Conservation (phyloP, 2,888 invertebrate species). For the Eubasilissa splendida region DNA sequence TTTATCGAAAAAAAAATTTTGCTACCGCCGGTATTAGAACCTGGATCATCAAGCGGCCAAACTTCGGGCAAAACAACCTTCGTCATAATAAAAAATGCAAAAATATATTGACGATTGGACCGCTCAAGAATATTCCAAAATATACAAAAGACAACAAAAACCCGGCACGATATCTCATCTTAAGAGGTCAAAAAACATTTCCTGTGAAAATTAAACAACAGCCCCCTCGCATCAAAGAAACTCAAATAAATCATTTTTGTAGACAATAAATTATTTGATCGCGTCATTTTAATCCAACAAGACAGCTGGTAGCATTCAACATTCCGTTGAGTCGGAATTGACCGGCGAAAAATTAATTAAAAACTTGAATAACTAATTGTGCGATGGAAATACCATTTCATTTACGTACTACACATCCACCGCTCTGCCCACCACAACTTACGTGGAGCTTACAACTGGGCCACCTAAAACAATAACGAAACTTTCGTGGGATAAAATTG, state of each 20-base stretch:
- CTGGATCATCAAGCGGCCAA: slow-evolving; percentile 25
- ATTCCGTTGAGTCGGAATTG: slow-evolving; percentile 60
- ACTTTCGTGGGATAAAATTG: slow-evolving; percentile 78
- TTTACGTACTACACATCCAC: slow-evolving; percentile 56
- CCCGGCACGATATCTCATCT: slow-evolving; percentile 74
- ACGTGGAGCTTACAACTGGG: slow-evolving; percentile 68
- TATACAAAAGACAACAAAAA: slow-evolving; percentile 68
- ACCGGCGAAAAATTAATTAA: slow-evolving; percentile 59
- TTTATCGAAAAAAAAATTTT: no score
- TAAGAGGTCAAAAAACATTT: slow-evolving; percentile 82
- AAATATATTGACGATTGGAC: slow-evolving; percentile 91
- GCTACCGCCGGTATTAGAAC: no score
- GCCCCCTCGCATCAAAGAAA: slow-evolving; percentile 69
- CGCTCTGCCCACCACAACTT: slow-evolving; percentile 64
- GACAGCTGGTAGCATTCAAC: slow-evolving; percentile 69
- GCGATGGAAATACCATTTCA: slow-evolving; percentile 59
- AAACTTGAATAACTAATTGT: slow-evolving; percentile 62
- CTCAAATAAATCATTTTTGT: slow-evolving; percentile 60
- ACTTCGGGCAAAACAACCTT: slow-evolving; percentile 71
- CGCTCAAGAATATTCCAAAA: slow-evolving; percentile 79
- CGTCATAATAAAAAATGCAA: slow-evolving; percentile 82
- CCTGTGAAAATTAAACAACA: slow-evolving; percentile 82
- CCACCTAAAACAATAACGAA: slow-evolving; percentile 66
- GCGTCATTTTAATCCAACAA: slow-evolving; percentile 70
- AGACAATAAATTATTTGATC: slow-evolving; percentile 64